phyloP scores from a whole-genome alignment of 2,888 invertebrate genomes.

The Drosophila helvetica region DNA sequence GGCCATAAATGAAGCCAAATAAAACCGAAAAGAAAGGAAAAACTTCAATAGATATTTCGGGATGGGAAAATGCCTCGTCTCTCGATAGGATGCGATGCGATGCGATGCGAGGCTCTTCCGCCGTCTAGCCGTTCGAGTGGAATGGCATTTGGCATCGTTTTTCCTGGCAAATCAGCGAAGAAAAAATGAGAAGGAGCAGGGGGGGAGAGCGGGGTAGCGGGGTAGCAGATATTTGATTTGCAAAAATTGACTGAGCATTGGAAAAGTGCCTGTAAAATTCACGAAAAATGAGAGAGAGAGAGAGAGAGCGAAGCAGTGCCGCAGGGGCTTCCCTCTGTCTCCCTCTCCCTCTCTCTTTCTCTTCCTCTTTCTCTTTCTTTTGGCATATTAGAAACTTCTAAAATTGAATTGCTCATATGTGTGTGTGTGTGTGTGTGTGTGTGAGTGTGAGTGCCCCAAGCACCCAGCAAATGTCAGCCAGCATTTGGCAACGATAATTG shows the following conservation, averaged over 20 bases:
- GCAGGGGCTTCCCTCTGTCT: not conserved
- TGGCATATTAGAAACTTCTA: constrained; percentile 56
- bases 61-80: constrained; percentile 15
- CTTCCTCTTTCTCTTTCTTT: constrained; percentile 16
- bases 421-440: constrained; percentile 10
- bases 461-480: constrained; percentile 43
- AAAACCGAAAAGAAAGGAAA: constrained; percentile 49
- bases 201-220: not conserved
- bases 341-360: not conserved
- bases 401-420: constrained; percentile 49
- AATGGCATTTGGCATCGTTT: constrained; percentile 45
- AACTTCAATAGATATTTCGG: constrained; percentile 57
- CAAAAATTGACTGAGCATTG: constrained; percentile 75
- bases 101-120: not conserved
- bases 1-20: constrained; percentile 74
- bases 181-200: constrained; percentile 31
- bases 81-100: not conserved
- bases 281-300: constrained; percentile 26
- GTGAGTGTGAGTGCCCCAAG: constrained; percentile 46
- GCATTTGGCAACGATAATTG: constrained; percentile 63
- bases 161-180: constrained; percentile 59
- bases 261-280: constrained; percentile 74
- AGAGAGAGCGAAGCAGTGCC: not conserved
- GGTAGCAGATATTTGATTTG: constrained; percentile 66
- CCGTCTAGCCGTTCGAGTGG: constrained; percentile 40